Evolutionary conservation across 2,113 vertebrate genomes (phyloP), one percentile per base, ranked within the genome.

Genomic region (Herpetotheres cachinnans): DNA sequence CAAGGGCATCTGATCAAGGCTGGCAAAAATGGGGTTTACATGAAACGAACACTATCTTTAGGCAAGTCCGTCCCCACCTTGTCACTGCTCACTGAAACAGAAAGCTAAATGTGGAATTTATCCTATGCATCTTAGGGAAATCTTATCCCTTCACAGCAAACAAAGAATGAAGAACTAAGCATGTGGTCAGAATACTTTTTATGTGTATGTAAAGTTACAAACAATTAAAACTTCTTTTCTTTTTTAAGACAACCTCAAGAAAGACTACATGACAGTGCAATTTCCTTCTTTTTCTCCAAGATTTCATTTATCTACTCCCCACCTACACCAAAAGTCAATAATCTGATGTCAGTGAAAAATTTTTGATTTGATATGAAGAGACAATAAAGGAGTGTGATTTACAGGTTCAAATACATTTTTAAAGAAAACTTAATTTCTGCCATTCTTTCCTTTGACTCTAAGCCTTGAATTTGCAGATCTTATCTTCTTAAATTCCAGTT

Each of bases 1-100:
- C 11, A 47, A 70, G 40, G 16, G 1, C 8, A 49, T 62, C 44
- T 13, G 11, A n/a, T 54, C 11, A 49, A 24, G 0, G 0, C n/a
- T 54, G 42, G 32, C 16, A 83, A 59, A 80, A 56, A 54, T n/a
- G 4, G 2, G 10, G 1, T 66, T 82, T 86, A 13, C 6, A 38
- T 0, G 1, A 72, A 63, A 44, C 9, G 11, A 32, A 65, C 16
- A 15, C 4, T 52, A 12, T 30, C 6, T 36, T 56, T 44, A 63
- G 4, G 27, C 8, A 81, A 76, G 27, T 29, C 66, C 32, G 9
- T 40, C 4, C 2, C 7, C 25, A 49, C 18, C 12, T 58, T 83
- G 21, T 30, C n/a, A 55, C 5, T 7, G 63, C 18, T 54, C 13
- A 24, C 2, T 46, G 25, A 65, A 87, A 25, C 0, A 81, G 25